Base-by-base conservation (phyloP, 2,113 vertebrate species). In the Nycticorax nycticorax region DNA sequence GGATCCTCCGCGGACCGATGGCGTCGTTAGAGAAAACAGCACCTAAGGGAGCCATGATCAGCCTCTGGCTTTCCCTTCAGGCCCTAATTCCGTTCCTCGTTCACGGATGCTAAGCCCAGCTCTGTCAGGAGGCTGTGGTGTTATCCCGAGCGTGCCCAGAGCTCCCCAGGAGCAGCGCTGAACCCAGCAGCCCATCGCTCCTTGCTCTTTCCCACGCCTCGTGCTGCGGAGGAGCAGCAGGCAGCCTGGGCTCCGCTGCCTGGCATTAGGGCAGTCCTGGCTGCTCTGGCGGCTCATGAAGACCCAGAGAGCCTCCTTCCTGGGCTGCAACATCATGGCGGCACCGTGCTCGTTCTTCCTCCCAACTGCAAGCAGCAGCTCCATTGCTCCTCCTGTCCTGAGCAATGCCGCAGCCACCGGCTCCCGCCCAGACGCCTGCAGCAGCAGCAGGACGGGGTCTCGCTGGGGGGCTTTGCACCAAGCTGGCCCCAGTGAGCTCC, bases 1-100 rank as follows among this genome's bases (percentile, higher is more conserved):
- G 22, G 50, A 45, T 82, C 35, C 32, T 28, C 47, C 43, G 18
- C 0, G 0, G 59, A 9, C 22, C 0, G 0, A 3, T 1, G 21
- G 24, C 2, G 4, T 56, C 45, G 0, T 20, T 37, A 27, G 24
- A 74, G 53, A 24, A 53, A 81, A 27, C 41, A 41, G 30, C 26
- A 18, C 8, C n/a, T 28, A 10, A 27, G 28, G n/a, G 55, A 60
- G 59, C 23, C 14, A 1, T 1, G 2, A 0, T 26, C 59, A 77
- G 43, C 57, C 24, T 50, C 37, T 48, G 30, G 19, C 14, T 13
- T 48, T 56, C 50, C 32, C 45, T 68, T 26, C 14, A 30, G 53
- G 78, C 7, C 14, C 33, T n/a, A 13, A 20, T 45, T 45, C 45
- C 32, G 59, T 6, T 64, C 50, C 18, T 20, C 1, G 1, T 19